Conservation (phyloP, 2,113 vertebrate species). For the Montifringilla adamsi region DNA sequence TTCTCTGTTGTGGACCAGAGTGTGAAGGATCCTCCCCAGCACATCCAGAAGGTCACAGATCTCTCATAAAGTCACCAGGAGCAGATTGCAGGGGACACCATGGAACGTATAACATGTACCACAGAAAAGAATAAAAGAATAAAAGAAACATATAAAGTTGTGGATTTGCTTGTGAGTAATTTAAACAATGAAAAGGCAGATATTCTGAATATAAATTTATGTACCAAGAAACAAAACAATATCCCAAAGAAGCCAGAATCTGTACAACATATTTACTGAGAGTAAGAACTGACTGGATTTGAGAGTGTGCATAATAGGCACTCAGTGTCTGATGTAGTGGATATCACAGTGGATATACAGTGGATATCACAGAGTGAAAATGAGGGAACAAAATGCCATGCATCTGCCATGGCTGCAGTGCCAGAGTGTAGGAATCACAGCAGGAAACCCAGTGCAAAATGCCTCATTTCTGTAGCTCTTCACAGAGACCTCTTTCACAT, state of each 20-base stretch:
- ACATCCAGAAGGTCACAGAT: neutral
- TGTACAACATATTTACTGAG: neutral
- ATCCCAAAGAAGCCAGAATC: neutral
- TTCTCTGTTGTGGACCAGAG: neutral
- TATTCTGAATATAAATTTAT: neutral
- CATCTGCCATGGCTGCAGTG: neutral
- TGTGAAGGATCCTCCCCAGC: neutral
- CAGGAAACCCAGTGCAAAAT: neutral
- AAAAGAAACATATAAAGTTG: neutral
- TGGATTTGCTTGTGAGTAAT: neutral
- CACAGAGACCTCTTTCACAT: neutral
- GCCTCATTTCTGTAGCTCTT: neutral
- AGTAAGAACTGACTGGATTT: neutral
- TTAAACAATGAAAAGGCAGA: neutral
- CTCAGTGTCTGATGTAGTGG: neutral
- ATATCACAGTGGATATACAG: neutral
- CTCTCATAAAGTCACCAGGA: neutral
- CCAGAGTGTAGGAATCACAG: neutral
- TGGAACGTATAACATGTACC: rapidly evolving
- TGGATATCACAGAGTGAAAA: neutral
- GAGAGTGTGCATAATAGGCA: neutral
- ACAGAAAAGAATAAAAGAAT: neutral
- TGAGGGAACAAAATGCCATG: neutral
- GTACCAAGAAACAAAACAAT: neutral
- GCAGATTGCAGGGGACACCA: neutral